Base-by-base conservation (phyloP, 2,888 invertebrate genomes). In the Alcis repandata region DNA sequence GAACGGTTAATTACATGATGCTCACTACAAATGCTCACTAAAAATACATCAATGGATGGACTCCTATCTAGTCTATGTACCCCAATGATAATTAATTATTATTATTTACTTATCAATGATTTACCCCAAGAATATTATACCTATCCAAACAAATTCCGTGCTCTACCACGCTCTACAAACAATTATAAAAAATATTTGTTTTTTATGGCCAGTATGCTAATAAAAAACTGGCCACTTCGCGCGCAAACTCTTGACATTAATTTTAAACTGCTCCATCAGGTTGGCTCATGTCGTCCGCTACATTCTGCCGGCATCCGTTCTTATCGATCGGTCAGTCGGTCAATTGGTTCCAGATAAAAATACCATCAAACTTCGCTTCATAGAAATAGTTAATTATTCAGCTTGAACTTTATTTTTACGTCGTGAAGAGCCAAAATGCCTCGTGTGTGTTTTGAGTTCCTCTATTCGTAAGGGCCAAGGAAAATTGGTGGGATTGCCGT, bases 301-400 rank as follows among this genome's bases (percentile, higher is more conserved):
- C 67, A 51, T 67, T 61, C 62, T 63, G 67, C 59, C 73, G 61
- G 63, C 59, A 67, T 72, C 71, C 71, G 71, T 71, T 70, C 70
- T 69, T 65, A 58, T 67, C 66, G 60, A 62, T 71, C 79, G 82
- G 82, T 81, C 76, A 83, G 76, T 83, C 79, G 82, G 83, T 79
- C 82, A 80, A 65, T 66, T 64, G 61, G 33, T 61, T 64, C 57
- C 51, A 62, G 60, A 75, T 80, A 75, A 77, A 79, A 74, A 71
- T 76, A 76, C 69, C 64, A 64, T n/a, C 53, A 38, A 54, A 45
- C 32, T 41, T 11, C 27, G 13, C 19, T 20, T 19, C 32, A 36
- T 13, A 46, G 46, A 38, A 22, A 41, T 46, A 15, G 13, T 41
- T 48, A 22, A 41, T 22, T 56, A 32, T 20, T 27, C 17, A 13